Conservation (phyloP, 2,888 invertebrate genomes). For the Acheta domesticus region DNA sequence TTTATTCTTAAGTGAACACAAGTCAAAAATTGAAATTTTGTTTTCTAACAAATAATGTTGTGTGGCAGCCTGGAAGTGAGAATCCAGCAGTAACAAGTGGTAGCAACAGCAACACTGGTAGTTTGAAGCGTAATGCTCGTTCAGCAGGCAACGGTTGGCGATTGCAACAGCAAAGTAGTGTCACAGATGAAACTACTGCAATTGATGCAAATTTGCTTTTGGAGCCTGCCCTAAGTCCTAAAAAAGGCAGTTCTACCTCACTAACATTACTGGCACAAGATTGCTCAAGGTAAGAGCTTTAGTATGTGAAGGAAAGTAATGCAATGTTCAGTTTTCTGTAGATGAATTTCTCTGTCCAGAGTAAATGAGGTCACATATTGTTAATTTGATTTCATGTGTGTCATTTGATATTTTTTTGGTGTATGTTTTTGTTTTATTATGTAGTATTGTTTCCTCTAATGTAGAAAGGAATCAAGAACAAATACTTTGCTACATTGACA, state of each 20-base stretch:
- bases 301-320: background rate
- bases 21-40: too few species aligned
- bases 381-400: too few species aligned
- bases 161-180: slow-evolving; percentile 27
- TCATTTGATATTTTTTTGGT: too few species aligned
- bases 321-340: background rate
- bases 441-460: background rate
- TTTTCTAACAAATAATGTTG: too few species aligned
- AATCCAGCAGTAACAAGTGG: slow-evolving; percentile 26
- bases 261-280: slow-evolving; percentile 34
- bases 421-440: too few species aligned
- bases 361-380: too few species aligned
- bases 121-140: slow-evolving; percentile 23
- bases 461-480: too few species aligned
- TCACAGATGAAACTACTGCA: slow-evolving; percentile 27
- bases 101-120: slow-evolving; percentile 27
- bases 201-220: slow-evolving; percentile 23
- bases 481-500: too few species aligned
- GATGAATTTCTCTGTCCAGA: too few species aligned
- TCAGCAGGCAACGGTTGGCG: slow-evolving; percentile 25
- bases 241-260: slow-evolving; percentile 35
- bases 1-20: too few species aligned
- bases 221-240: slow-evolving; percentile 30
- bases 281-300: slow-evolving; percentile 33
- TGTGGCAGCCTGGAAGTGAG: slow-evolving; percentile 28